These are phyloP conservation scores for Indicator indicator DNA, from an alignment of 2,113 vertebrate species.

Conservation along the genomic window DNA sequence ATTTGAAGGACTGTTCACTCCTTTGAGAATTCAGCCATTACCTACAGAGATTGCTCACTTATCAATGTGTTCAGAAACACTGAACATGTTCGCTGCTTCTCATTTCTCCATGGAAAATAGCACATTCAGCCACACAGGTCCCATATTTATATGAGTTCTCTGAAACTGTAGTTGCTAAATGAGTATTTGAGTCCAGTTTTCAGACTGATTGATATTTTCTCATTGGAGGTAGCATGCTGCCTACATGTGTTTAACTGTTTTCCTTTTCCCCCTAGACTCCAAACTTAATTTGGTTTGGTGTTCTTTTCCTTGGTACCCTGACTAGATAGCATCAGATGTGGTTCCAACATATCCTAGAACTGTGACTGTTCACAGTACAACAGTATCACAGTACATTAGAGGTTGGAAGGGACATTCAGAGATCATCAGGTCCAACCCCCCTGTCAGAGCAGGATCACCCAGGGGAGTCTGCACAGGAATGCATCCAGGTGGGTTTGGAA, in stretches of 20 bases:
- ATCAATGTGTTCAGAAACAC: not conserved
- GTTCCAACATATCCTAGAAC: not conserved
- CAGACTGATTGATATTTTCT: not conserved
- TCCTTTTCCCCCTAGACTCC: not conserved
- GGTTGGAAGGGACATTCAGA: no score
- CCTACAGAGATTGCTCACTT: not conserved
- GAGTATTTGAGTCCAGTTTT: not conserved
- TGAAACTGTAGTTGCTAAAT: not conserved
- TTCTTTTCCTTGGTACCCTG: not conserved
- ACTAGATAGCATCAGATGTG: not conserved
- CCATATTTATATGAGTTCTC: not conserved
- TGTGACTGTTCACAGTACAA: not conserved
- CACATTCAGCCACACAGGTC: not conserved
- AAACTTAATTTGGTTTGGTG: not conserved
- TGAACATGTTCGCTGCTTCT: not conserved
- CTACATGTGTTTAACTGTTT: not conserved
- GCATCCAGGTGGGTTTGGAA: no score
- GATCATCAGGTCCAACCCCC: no score
- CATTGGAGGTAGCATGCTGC: not conserved
- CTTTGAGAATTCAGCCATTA: not conserved
- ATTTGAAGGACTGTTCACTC: not conserved
- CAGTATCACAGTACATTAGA: no score
- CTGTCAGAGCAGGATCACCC: no score
- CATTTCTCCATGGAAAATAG: not conserved
- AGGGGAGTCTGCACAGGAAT: no score